phyloP scores from a whole-genome alignment of 1,140 invertebrate species.

The Manduca sexta region DNA sequence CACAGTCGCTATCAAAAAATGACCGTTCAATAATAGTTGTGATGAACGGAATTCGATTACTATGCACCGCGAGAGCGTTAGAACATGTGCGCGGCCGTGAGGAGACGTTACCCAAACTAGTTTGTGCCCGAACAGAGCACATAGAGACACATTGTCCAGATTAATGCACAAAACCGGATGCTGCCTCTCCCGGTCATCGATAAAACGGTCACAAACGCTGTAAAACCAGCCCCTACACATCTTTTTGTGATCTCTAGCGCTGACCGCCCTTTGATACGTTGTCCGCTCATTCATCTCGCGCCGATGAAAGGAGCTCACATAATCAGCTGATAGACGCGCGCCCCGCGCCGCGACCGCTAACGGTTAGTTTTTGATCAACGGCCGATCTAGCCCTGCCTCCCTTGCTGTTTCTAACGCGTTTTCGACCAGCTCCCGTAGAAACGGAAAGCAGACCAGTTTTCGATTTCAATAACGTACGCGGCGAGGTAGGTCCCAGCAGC shows the following conservation, averaged over 20 bases:
- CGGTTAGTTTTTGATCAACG: conserved; percentile 55
- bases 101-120: conserved; percentile 61
- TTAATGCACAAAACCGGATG: conserved; percentile 67
- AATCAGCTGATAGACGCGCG: conserved; percentile 55
- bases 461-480: conserved; percentile 40
- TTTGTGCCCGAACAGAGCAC: conserved; percentile 54
- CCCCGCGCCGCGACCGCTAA: conserved; percentile 29
- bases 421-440: conserved; percentile 44
- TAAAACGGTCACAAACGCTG: conserved; percentile 62
- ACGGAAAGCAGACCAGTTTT: conserved; percentile 65
- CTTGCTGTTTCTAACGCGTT: conserved; percentile 38
- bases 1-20: conserved; percentile 32
- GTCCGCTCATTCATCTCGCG: conserved; percentile 49
- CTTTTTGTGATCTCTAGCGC: conserved; percentile 56
- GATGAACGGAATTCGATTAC: conserved; percentile 63
- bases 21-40: conserved; percentile 54
- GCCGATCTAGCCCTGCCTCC: conserved; percentile 34
- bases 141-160: conserved; percentile 60
- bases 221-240: conserved; percentile 50
- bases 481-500: not conserved
- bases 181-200: conserved; percentile 57
- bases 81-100: conserved; percentile 22
- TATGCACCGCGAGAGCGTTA: conserved; percentile 41
- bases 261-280: conserved; percentile 50
- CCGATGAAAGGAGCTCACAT: conserved; percentile 53